phyloP scores from a whole-genome alignment of 1,140 invertebrate species.

The Xylocopa sonorina region DNA sequence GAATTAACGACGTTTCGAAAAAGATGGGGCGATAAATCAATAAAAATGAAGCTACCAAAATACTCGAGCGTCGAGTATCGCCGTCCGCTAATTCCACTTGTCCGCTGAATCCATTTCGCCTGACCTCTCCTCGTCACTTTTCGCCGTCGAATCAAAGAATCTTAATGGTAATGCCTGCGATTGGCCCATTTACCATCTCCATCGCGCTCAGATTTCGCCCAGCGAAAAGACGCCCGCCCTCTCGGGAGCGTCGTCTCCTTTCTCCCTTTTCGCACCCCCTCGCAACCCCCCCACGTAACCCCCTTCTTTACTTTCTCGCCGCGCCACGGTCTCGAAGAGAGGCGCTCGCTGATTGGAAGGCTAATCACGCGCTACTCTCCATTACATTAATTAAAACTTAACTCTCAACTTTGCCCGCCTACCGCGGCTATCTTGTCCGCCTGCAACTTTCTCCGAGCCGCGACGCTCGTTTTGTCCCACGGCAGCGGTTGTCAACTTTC shows the following conservation, averaged over 20 bases:
- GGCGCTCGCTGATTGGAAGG: conserved; percentile 70
- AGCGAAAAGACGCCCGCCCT: conserved; percentile 10
- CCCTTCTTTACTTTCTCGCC: neutral
- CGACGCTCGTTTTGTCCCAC: conserved; percentile 16
- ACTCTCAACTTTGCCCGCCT: conserved; percentile 68
- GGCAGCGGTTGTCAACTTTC: conserved; percentile 13
- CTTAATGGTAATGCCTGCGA: conserved; percentile 47
- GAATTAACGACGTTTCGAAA: no score
- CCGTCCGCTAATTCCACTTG: neutral
- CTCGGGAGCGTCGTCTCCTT: neutral
- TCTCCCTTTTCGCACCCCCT: neutral
- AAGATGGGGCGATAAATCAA: conserved; percentile 1
- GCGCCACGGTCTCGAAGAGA: conserved; percentile 36
- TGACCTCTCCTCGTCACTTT: conserved; percentile 27
- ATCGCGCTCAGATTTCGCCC: conserved; percentile 10
- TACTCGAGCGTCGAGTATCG: neutral
- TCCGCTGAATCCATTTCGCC: conserved; percentile 10
- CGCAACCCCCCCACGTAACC: no score
- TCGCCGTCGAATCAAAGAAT: conserved; percentile 45
- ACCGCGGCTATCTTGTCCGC: conserved; percentile 41
- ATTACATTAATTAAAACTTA: conserved; percentile 81
- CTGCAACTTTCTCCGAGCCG: conserved; percentile 21
- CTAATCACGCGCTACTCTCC: conserved; percentile 79
- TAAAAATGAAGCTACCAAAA: neutral
- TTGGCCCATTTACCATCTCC: conserved; percentile 47